These are phyloP conservation scores for Bombus haemorrhoidalis DNA, from an alignment of 1,140 invertebrate species.

Conservation along the genomic window DNA sequence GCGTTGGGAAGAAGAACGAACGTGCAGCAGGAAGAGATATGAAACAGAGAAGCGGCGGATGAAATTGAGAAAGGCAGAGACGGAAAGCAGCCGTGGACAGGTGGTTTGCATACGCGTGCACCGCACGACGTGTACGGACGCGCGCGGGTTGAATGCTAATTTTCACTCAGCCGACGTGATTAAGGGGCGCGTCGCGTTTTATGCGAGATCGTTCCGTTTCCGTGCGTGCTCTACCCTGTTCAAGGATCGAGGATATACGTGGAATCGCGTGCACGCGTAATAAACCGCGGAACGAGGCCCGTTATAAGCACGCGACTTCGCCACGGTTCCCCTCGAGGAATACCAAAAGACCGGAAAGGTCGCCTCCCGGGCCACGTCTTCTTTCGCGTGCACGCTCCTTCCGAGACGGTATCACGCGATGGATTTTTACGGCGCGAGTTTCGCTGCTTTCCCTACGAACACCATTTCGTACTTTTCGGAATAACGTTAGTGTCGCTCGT, in stretches of 20 bases:
- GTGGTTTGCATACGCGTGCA: constrained; percentile 69
- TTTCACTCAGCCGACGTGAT: constrained; percentile 58
- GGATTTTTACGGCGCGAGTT: neutral
- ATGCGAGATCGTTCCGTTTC: constrained; percentile 34
- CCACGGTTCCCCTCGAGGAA: constrained; percentile 14
- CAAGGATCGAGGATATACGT: neutral
- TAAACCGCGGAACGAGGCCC: constrained; percentile 23
- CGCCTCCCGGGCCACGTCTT: neutral
- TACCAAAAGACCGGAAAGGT: constrained; percentile 36
- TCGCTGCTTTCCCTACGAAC: too few relatives aligned
- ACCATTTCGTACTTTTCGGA: too few relatives aligned
- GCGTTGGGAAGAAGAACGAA: too few relatives aligned
- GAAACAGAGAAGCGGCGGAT: neutral
- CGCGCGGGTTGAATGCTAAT: constrained; percentile 66
- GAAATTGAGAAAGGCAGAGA: constrained; percentile 14
- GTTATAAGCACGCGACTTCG: constrained; percentile 38
- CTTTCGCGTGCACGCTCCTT: neutral
- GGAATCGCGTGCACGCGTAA: constrained; percentile 15
- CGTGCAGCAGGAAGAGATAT: too few relatives aligned
- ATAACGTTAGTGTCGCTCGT: too few relatives aligned
- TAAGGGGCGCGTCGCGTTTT: constrained; percentile 35
- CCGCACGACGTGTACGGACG: constrained; percentile 45
- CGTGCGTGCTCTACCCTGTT: constrained; percentile 3
- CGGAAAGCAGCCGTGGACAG: constrained; percentile 46
- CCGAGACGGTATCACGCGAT: neutral